Conservation (phyloP, 2,113 vertebrate species). For the Anseranas semipalmata region DNA sequence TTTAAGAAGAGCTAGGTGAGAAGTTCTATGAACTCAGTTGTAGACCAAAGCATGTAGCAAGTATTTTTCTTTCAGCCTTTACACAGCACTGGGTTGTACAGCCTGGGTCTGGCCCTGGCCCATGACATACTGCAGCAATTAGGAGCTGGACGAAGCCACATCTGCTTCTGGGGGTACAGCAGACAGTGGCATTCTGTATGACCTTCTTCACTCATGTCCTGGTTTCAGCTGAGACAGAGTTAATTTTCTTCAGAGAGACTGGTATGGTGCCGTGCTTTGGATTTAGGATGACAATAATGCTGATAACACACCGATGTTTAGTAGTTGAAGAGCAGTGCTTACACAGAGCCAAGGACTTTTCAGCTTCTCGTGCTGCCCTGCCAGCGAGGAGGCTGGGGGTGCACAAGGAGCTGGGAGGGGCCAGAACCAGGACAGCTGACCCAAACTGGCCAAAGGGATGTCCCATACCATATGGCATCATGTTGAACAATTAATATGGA, state of each 20-base stretch:
- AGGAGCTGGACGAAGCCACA: background rate
- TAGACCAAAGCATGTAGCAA: background rate
- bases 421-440: background rate
- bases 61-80: background rate
- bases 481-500: background rate
- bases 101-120: background rate
- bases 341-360: background rate
- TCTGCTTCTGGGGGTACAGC: accelerated
- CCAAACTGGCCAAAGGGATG: background rate
- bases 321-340: background rate
- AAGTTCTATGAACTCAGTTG: background rate
- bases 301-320: background rate
- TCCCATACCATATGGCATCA: background rate
- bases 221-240: background rate
- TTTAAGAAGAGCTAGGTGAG: background rate
- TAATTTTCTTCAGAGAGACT: background rate
- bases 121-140: accelerated
- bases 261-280: background rate
- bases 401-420: background rate
- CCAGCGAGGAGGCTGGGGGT: background rate
- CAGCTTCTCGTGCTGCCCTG: background rate
- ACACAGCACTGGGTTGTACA: background rate
- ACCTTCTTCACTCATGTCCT: background rate
- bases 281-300: background rate
- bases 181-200: background rate